Base-by-base conservation (phyloP, 2,797 vertebrate genomes). In the Borostomias antarcticus region DNA sequence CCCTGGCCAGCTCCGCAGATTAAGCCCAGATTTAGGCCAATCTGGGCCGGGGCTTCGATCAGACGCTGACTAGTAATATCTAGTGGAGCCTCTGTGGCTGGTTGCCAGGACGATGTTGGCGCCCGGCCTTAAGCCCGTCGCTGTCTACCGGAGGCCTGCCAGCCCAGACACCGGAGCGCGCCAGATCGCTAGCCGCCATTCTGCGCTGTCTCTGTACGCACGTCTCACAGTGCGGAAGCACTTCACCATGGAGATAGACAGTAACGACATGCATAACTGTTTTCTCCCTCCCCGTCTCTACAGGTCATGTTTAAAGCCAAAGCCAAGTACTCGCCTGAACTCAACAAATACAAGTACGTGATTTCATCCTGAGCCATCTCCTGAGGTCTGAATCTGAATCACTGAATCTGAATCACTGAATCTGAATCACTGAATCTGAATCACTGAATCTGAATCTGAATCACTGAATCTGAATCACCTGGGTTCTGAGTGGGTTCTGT, bases 281-380 rank as follows among this genome's bases (percentile, higher is more conserved):
- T n/a, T n/a, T n/a, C 33, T 35, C 23, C 23, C 17, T 17, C 70
- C 76, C 29, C 11, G 15, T 50, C 33, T 45, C 21, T 50, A 32
- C 78, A 98, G 97, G 94, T 98, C 72, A 95, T 98, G 88, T 96
- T 95, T 89, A 98, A 98, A 93, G 95, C 93, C 35, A 93, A 92
- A 89, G 90, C 96, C 62, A 97, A 96, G 86, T 98, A 95, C 86
- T 96, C 95, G 40, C 94, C 95, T 61, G 97, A 98, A 76, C 94
- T 96, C 90, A 94, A 93, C 89, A 97, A 95, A 88, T 97, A 96
- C 92, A 98, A 94, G 97, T 98, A 92, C 95, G 94, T 93, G 32
- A 26, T 65, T 37, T 17, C 3, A 56, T 62, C 43, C n/a, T n/a
- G n/a, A n/a, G n/a, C n/a, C n/a, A n/a, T n/a, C n/a, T n/a, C n/a